Evolutionary conservation across 1,140 invertebrate genomes (phyloP).

Genomic region (Drosophila parabipectinata): DNA sequence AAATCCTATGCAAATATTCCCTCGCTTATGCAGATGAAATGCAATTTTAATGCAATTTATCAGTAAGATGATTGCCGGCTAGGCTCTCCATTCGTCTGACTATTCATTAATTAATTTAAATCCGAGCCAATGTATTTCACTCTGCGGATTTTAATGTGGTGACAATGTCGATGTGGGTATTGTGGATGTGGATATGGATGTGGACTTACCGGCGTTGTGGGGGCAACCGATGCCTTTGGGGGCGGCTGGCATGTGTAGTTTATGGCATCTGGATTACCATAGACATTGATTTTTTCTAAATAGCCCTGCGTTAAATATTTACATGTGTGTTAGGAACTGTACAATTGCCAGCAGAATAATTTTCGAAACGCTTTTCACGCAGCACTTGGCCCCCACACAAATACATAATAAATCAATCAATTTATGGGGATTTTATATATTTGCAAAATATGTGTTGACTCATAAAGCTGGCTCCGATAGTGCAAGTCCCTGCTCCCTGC

Average conservation of each 20-base stretch:
- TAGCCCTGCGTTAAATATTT: constrained; percentile 67
- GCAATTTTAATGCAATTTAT: constrained; percentile 60
- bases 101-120: constrained; percentile 63
- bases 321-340: constrained; percentile 27
- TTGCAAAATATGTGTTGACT: constrained; percentile 2
- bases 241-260: constrained; percentile 63
- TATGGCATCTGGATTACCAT: constrained; percentile 74
- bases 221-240: constrained; percentile 50
- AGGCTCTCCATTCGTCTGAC: neutral
- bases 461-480: constrained; percentile 2
- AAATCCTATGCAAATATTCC: constrained; percentile 33
- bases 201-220: constrained; percentile 68
- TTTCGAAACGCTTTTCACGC: constrained; percentile 60
- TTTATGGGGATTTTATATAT: constrained; percentile 35
- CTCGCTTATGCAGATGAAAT: constrained; percentile 39
- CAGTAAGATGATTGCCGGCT: constrained; percentile 38
- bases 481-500: neutral
- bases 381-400: constrained; percentile 16
- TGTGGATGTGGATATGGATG: neutral
- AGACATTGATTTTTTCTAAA: constrained; percentile 79
- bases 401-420: constrained; percentile 79
- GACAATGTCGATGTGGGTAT: neutral
- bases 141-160: constrained; percentile 24
- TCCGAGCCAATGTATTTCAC: constrained; percentile 37
- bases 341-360: constrained; percentile 47